Percentiles rank a stretch among this genome's conserved stretches.
phyloP scores from a whole-genome alignment of 2,797 vertebrate species.

The Sylvilagus floridanus region DNA sequence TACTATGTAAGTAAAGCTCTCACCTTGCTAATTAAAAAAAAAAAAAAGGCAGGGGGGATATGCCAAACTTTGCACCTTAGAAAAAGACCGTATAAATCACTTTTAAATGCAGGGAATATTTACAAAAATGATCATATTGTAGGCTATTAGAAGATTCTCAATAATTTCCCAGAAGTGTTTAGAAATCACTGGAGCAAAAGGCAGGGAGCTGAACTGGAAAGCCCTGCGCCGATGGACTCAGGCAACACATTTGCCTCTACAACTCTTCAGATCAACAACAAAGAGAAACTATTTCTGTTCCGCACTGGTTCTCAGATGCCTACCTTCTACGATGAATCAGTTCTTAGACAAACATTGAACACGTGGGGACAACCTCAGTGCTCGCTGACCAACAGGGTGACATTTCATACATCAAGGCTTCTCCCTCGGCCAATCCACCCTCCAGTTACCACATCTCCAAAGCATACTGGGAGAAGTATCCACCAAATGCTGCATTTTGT shows the following conservation, averaged over 20 bases:
- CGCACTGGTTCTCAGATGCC: not conserved
- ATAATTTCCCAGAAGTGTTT: not conserved
- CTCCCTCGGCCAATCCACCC: not conserved
- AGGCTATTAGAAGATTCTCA: not conserved
- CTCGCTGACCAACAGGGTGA: not conserved
- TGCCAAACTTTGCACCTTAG: not conserved
- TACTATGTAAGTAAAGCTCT: not conserved
- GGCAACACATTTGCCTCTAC: not conserved
- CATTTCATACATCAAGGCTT: constrained; percentile 7
- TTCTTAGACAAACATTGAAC: not conserved
- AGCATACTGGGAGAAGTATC: not conserved
- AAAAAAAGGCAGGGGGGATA: not conserved
- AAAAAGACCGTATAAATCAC: not conserved
- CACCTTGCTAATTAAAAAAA: not conserved
- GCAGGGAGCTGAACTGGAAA: not conserved
- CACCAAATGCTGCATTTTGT: not conserved
- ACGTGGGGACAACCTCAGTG: not conserved
- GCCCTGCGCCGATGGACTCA: not conserved
- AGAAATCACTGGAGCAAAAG: not conserved
- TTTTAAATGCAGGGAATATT: not conserved
- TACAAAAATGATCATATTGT: not conserved
- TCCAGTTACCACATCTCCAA: not conserved
- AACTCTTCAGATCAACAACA: constrained; percentile 2
- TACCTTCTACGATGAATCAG: constrained; percentile 12
- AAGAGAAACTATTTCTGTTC: not conserved